phyloP scores from a whole-genome alignment of 2,113 vertebrate genomes.

The Anarrhichthys ocellatus region DNA sequence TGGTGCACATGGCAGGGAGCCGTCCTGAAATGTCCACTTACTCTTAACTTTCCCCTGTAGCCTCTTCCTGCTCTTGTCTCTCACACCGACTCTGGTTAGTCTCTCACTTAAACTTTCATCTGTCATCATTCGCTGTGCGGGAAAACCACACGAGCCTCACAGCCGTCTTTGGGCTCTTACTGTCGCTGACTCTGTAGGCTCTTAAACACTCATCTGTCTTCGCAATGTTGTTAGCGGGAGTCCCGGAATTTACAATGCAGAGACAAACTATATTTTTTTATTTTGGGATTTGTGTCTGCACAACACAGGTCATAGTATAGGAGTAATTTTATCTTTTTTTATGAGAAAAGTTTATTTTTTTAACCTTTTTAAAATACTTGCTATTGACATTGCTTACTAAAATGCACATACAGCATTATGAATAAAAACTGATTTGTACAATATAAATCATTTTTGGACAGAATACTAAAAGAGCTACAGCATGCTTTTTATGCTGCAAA shows the following conservation, averaged over 20 bases:
- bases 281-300: background rate
- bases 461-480: background rate
- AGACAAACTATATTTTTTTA: background rate
- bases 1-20: slow-evolving; percentile 36
- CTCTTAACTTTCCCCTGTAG: slow-evolving; percentile 51
- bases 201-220: background rate
- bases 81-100: slow-evolving; percentile 46
- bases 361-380: background rate
- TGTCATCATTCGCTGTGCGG: slow-evolving; percentile 11
- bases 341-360: no score
- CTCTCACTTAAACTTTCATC: slow-evolving; percentile 58
- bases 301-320: background rate
- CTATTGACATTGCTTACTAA: background rate
- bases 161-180: slow-evolving; percentile 17
- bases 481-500: background rate
- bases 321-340: background rate
- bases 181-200: slow-evolving; percentile 9
- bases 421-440: background rate
- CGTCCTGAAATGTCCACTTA: slow-evolving; percentile 40
- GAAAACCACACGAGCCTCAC: slow-evolving; percentile 14
- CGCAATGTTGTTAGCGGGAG: background rate
- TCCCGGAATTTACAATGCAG: background rate
- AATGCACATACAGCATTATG: background rate
- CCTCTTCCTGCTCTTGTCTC: slow-evolving; percentile 16
- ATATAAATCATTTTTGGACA: background rate